Evolutionary conservation across 2,797 vertebrate species (phyloP), one percentile per base, ranked within the genome.

Genomic region (Sus cebifrons): DNA sequence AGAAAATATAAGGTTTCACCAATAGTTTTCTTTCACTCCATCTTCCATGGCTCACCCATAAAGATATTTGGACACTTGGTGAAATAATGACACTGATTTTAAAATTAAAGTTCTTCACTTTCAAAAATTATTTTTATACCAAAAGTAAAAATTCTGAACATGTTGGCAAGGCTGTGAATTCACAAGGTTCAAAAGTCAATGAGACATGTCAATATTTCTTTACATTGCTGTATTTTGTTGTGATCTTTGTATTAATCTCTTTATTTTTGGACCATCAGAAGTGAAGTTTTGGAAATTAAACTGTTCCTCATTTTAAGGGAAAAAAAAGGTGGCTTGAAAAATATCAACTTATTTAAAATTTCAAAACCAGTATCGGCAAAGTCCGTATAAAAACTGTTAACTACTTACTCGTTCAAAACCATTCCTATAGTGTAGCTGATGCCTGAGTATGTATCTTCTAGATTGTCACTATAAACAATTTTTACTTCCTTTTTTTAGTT

Each of bases 401-500:
- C 0, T 73, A 29, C 0, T 64, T 75, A 70, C 4, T 58, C 5
- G 92, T 12, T 8, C 73, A 68, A 16, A 84, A 73, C 1, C 83
- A 32, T 68, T 62, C 15, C 54, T 77, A 27, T 15, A 71, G 40
- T 70, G 23, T 56, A 17, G 32, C 18, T 73, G n/a, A 49, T 82
- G 16, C 1, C 17, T 25, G 5, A 36, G 11, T 1, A 7, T 56
- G 32, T 0, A 20, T 93, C 10, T 70, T 78, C 83, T 36, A 92
- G n/a, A 87, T 18, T 67, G 32, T 49, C 6, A 17, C 12, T 64
- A 56, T 82, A n/a, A 94, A 73, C 11, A 23, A 20, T 17, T 74
- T 36, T 78, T 75, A 58, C 90, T 1, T 92, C 93, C 36, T 25
- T 95, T 54, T 97, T 97, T 67, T 90, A 99, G 99, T 99, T 98